These are phyloP conservation scores for Yasuhikotakia modesta DNA, from an alignment of 2,797 vertebrate genomes.

Conservation along the genomic window DNA sequence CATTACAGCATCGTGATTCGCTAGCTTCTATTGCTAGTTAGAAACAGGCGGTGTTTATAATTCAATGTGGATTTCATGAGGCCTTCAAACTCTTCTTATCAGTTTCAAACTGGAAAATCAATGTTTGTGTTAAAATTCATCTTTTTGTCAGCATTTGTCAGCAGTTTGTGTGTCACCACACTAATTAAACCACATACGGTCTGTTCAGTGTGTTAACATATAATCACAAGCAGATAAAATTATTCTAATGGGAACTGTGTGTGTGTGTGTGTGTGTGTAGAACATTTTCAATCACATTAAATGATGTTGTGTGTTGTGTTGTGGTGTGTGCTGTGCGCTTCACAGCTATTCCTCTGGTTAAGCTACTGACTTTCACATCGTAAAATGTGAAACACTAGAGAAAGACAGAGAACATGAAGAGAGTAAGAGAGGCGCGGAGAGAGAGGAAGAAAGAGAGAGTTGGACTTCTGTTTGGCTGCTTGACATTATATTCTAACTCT, in stretches of 20 bases:
- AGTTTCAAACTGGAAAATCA: too few species aligned
- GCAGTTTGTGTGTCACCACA: too few species aligned
- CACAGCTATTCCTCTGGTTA: slow-evolving; percentile 29
- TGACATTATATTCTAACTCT: slow-evolving; percentile 13
- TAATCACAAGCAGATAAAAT: too few species aligned
- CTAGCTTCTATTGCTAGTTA: not conserved
- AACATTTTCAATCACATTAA: too few species aligned
- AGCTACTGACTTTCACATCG: not conserved
- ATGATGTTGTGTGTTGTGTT: not conserved
- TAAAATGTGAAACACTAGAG: too few species aligned
- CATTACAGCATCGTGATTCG: not conserved
- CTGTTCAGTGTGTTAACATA: too few species aligned
- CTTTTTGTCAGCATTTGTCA: too few species aligned
- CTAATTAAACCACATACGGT: too few species aligned
- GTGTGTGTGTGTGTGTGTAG: too few species aligned
- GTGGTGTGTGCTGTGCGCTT: not conserved
- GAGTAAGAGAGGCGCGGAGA: not conserved
- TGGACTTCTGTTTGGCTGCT: not conserved
- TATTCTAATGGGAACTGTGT: too few species aligned
- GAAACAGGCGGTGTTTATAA: not conserved
- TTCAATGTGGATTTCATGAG: not conserved
- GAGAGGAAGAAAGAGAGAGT: not conserved
- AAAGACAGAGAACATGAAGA: not conserved
- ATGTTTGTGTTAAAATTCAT: too few species aligned
- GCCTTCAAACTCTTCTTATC: too few species aligned